Base-by-base conservation (phyloP, 1,140 invertebrate genomes). In the Proctacanthus coquilletti region DNA sequence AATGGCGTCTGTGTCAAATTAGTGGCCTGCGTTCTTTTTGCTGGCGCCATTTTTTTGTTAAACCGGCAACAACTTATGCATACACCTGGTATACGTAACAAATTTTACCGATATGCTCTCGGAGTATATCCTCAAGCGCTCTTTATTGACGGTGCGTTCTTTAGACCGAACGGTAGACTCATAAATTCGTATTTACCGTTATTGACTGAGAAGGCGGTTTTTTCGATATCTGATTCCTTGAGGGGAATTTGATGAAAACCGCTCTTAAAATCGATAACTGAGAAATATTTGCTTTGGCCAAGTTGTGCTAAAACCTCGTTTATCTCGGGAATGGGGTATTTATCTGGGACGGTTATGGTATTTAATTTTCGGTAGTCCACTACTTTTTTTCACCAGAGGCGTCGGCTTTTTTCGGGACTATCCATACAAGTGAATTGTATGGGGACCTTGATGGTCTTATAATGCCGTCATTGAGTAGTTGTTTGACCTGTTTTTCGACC, bases 291-390 rank as follows among this genome's bases (percentile, higher is more conserved):
- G 4, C 47, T 30, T 3, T 50, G 50, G 1, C 46, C 46, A 21
- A 69, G 34, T 18, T 45, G 45, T 36, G 63, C 53, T 27, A 72
- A 47, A 15, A 51, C 45, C n/a, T 62, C 55, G 15, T 53, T 51
- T 4, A 69, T 66, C 5, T 56, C 45, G 4, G 67, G 66, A 8
- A 72, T 37, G 5, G 68, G 69, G 46, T 55, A 69, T 18, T 43
- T 38, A 41, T 68, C 63, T 18, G 45, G 36, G 10, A 49, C 39
- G 9, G 48, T 51, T 33, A 42, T 36, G 17, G 45, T 31, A 38
- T 53, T 51, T 11, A 51, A 17, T 42, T 46, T 46, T 29, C 49
- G 21, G 31, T 43, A 53, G 36, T 52, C 50, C 15, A 52, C 36
- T 2, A 46, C 40, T 51, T 33, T 33, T 33, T 33, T 17, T 33